A percentile compares a stretch with the other conserved stretches of the same genome.
Conservation (phyloP, 2,888 invertebrate genomes). For the Sepiola atlantica region DNA sequence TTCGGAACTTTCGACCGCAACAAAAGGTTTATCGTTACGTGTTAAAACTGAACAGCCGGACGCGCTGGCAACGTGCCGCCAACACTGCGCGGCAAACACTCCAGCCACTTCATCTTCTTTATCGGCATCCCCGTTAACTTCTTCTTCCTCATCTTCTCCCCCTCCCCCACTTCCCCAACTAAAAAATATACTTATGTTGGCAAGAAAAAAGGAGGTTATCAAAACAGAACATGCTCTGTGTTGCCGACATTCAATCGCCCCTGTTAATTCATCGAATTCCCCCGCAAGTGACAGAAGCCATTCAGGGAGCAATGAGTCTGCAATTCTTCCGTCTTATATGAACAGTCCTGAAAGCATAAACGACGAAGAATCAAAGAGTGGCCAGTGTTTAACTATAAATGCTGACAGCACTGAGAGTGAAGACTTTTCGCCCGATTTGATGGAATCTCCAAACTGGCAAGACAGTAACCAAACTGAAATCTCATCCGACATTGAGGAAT, state of each 20-base stretch:
- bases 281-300: not conserved
- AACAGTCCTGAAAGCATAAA: conserved; percentile 41
- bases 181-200: not conserved
- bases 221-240: not conserved
- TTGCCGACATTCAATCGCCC: not conserved
- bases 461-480: conserved; percentile 10
- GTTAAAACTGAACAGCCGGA: conserved; percentile 32
- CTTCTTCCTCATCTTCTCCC: not conserved
- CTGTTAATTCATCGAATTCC: not conserved
- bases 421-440: not conserved
- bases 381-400: not conserved
- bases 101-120: not conserved
- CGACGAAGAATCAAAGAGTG: conserved; percentile 39
- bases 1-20: not conserved
- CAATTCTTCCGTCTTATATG: conserved; percentile 43
- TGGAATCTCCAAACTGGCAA: conserved; percentile 39
- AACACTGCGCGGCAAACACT: not conserved
- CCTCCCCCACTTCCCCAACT: not conserved
- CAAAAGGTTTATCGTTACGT: not conserved
- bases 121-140: not conserved
- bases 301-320: not conserved
- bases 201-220: not conserved
- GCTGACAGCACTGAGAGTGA: conserved; percentile 32
- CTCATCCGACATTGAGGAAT: conserved; percentile 36
- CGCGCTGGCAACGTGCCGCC: not conserved